phyloP scores from a whole-genome alignment of 2,888 invertebrate genomes.

The Leucophora obtusa region DNA sequence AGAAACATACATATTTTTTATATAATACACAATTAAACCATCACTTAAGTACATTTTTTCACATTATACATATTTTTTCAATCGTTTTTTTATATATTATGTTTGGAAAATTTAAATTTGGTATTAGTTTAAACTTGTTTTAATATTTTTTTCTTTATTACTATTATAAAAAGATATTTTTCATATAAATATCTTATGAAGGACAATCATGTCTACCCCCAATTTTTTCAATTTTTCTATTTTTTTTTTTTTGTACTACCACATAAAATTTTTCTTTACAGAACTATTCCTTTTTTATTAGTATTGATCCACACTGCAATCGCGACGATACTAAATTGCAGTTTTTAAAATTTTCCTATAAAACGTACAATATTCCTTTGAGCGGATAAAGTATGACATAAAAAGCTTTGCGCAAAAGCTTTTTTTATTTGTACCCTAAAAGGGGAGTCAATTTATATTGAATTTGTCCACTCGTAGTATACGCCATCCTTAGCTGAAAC shows the following conservation, averaged over 20 bases:
- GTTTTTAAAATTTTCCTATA: slow-evolving; percentile 66
- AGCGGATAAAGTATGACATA: slow-evolving; percentile 70
- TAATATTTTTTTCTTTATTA: not conserved
- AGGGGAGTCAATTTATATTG: slow-evolving; percentile 44
- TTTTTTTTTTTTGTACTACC: slow-evolving; percentile 27
- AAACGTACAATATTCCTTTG: slow-evolving; percentile 68
- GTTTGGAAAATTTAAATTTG: not conserved
- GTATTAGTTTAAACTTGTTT: too few species aligned
- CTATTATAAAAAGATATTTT: not conserved
- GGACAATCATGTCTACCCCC: slow-evolving; percentile 55
- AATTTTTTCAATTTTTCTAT: slow-evolving; percentile 32
- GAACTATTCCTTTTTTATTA: slow-evolving; percentile 60
- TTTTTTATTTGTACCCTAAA: slow-evolving; percentile 26
- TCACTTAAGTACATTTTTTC: not conserved
- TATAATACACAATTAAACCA: not conserved
- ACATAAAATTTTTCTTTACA: slow-evolving; percentile 46
- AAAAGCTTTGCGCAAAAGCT: slow-evolving; percentile 67
- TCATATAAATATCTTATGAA: slow-evolving; percentile 36
- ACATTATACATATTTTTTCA: slow-evolving; percentile 2
- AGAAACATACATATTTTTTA: not conserved
- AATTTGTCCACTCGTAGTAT: slow-evolving; percentile 63
- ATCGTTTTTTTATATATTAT: slow-evolving; percentile 24
- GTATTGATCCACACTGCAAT: slow-evolving; percentile 78
- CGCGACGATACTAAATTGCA: slow-evolving; percentile 79
- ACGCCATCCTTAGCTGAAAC: slow-evolving; percentile 64